Base-by-base conservation (phyloP, 1,140 invertebrate genomes). In the Lasioglossum albipes region DNA sequence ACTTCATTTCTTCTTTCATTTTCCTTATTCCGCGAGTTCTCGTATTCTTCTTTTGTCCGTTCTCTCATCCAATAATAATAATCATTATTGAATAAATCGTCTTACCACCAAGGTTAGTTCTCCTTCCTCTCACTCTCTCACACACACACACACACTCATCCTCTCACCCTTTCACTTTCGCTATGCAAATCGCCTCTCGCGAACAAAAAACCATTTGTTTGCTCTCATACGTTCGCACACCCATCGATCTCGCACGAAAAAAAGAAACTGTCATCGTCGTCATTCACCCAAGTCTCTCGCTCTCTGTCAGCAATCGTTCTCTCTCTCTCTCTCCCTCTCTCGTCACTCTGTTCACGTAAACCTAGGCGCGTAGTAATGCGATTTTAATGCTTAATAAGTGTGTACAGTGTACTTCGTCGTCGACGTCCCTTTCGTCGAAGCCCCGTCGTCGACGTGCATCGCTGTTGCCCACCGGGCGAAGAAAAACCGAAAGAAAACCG, bases 331-430 rank as follows among this genome's bases (percentile, higher is more conserved):
- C 74, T 52, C 65, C 20, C 68, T 52, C 57, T 75, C 74, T 3
- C 45, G 45, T 12, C 45, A 49, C 45, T 12, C 45, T 12, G 10
- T 10, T 13, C 45, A 54, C 52, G 52, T 85, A 85, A 83, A 85
- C 65, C 84, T 86, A 86, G 71, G 75, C 84, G 74, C 84, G 27
- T 59, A 64, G 27, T 66, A 84, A 82, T 79, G 85, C 73, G 68
- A 75, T 59, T 87, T 74, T 57, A 84, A 85, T 72, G 85, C 80
- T 84, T 87, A 87, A 62, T 52, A 68, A 67, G 41, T 52, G 41
- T 52, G 70, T 57, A 67, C 62, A 73, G 71, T 41, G 27, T 72
- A 66, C 71, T 45, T 49, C 22, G 36, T 54, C 76, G 61, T 12
- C 73, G 42, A 68, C 66, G 59, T 31, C 66, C 74, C 49, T 61